Conservation (phyloP, 2,113 vertebrate genomes). For the Sebastes schlegelii region DNA sequence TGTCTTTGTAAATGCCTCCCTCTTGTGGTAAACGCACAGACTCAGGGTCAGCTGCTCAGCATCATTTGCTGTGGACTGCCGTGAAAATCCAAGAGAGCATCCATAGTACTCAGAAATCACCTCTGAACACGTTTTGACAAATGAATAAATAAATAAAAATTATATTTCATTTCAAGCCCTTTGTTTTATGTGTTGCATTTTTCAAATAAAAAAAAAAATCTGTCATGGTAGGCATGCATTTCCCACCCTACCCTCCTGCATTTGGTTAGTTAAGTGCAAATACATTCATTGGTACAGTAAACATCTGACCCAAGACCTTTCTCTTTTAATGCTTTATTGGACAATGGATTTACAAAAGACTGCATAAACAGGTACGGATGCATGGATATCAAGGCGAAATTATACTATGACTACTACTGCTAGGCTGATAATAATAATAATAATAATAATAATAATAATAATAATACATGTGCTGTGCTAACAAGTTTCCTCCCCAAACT, state of each 20-base stretch:
- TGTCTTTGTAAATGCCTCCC: conserved; percentile 67
- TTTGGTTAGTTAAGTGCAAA: background rate
- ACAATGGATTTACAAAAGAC: too few relatives aligned
- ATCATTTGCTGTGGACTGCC: background rate
- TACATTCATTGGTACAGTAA: background rate
- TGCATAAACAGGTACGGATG: too few relatives aligned
- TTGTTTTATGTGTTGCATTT: background rate
- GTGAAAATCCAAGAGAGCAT: background rate
- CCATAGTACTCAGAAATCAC: background rate
- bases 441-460: background rate
- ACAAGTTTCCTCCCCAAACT: background rate
- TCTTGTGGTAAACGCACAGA: conserved; percentile 61
- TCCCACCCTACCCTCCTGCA: too few relatives aligned
- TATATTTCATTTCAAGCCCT: too few relatives aligned
- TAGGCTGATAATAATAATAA: background rate
- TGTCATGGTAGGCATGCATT: background rate
- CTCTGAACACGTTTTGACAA: background rate
- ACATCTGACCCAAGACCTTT: background rate
- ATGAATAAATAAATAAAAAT: background rate
- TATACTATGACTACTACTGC: background rate
- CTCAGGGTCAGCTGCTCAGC: background rate
- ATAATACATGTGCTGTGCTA: too few relatives aligned
- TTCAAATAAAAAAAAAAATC: too few relatives aligned
- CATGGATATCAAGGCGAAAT: too few relatives aligned
- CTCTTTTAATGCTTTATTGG: background rate